Conservation (phyloP, 2,888 invertebrate genomes). For the Phaedon cochleariae region DNA sequence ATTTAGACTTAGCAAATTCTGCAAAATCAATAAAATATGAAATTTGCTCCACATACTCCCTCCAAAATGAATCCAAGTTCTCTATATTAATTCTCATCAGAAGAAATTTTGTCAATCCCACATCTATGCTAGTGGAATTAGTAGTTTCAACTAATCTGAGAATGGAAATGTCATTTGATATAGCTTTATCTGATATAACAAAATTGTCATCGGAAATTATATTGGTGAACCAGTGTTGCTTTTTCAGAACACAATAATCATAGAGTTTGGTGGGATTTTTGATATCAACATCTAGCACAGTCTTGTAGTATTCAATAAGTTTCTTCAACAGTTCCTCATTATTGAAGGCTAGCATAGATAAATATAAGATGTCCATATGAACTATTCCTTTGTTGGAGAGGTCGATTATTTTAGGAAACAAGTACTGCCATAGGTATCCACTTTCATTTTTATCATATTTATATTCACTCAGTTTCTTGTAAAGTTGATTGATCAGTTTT, state of each 20-base stretch:
- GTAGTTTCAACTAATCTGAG: constrained; percentile 50
- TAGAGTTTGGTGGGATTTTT: constrained; percentile 51
- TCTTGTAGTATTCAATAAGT: constrained; percentile 48
- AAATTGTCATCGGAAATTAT: constrained; percentile 44
- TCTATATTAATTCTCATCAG: constrained; percentile 36
- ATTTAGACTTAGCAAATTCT: constrained; percentile 47
- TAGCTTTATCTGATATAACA: constrained; percentile 38
- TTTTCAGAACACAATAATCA: constrained; percentile 53
- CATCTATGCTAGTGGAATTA: constrained; percentile 43
- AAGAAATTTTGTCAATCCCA: constrained; percentile 36
- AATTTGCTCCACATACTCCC: constrained; percentile 50
- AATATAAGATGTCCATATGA: constrained; percentile 49
- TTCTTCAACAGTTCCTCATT: constrained; percentile 47
- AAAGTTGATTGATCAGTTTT: constrained; percentile 23
- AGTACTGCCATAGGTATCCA: constrained; percentile 38
- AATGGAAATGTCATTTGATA: constrained; percentile 46
- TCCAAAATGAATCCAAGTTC: constrained; percentile 50
- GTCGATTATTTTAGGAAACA: constrained; percentile 47
- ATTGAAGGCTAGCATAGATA: constrained; percentile 47
- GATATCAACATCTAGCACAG: constrained; percentile 46
- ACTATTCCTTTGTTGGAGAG: constrained; percentile 45
- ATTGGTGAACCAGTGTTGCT: constrained; percentile 56
- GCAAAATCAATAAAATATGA: constrained; percentile 46
- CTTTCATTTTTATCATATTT: constrained; percentile 33
- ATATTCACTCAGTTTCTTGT: constrained; percentile 31